Conservation (phyloP, 2,888 invertebrate genomes). For the Apodemia zela region DNA sequence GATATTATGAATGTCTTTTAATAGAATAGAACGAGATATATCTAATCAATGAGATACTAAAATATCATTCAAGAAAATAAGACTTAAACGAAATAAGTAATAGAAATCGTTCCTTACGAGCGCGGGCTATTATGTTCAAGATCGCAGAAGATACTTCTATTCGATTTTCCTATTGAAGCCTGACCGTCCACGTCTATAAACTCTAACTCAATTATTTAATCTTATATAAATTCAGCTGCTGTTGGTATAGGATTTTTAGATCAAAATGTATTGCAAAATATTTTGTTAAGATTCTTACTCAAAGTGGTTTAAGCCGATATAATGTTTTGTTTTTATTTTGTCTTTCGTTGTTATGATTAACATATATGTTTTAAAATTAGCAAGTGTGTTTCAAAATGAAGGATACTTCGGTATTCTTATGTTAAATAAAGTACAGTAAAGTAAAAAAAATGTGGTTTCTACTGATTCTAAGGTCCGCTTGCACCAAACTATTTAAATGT, state of each 20-base stretch:
- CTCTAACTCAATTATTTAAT: constrained; percentile 9
- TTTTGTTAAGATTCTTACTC: neutral
- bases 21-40: neutral
- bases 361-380: too few relatives aligned
- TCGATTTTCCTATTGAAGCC: constrained; percentile 12
- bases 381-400: too few relatives aligned
- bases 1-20: too few relatives aligned
- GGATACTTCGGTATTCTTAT: too few relatives aligned
- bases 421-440: too few relatives aligned
- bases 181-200: constrained; percentile 12
- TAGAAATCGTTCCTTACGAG: constrained; percentile 63
- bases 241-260: neutral
- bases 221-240: constrained; percentile 6
- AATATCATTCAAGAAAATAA: constrained; percentile 8
- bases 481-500: too few relatives aligned
- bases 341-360: too few relatives aligned
- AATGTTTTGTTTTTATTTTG: too few relatives aligned
- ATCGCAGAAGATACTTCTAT: constrained; percentile 8
- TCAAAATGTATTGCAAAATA: constrained; percentile 2
- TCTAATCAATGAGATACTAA: constrained; percentile 10
- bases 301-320: too few relatives aligned
- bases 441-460: too few relatives aligned
- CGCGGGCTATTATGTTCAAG: constrained; percentile 52
- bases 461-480: too few relatives aligned
- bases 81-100: constrained; percentile 39